Conservation (phyloP, 2,888 invertebrate species). For the Agrotis ipsilon region DNA sequence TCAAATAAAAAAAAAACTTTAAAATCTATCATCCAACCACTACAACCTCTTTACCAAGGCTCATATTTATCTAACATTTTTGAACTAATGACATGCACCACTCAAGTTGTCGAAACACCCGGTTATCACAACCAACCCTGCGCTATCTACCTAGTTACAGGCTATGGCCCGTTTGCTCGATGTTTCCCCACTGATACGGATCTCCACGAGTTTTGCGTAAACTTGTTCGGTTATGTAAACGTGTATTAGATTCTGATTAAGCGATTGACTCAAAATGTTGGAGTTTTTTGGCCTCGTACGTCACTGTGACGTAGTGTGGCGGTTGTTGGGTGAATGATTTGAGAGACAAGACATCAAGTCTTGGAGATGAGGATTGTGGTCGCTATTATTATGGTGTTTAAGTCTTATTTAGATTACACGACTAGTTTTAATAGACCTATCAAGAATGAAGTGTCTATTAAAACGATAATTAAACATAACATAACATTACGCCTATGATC, state of each 20-base stretch:
- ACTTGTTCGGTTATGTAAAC: constrained; percentile 65
- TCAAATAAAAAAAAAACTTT: neutral
- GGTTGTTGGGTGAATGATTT: constrained; percentile 6
- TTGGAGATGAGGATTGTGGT: constrained; percentile 1
- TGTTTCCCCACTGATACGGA: constrained; percentile 59
- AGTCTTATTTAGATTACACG: neutral
- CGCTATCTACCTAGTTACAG: constrained; percentile 56
- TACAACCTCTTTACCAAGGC: constrained; percentile 3
- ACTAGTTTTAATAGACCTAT: neutral
- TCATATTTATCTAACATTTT: constrained; percentile 33
- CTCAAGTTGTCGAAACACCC: constrained; percentile 53
- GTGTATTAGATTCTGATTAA: constrained; percentile 65
- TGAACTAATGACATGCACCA: constrained; percentile 37
- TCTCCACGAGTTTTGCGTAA: constrained; percentile 63
- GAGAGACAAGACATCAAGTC: neutral
- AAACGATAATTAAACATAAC: neutral
- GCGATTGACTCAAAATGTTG: constrained; percentile 59
- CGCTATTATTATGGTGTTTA: neutral
- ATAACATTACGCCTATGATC: too few relatives aligned
- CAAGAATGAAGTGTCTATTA: neutral
- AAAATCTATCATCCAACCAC: constrained; percentile 8
- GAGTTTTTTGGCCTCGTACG: constrained; percentile 31
- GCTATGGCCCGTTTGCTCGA: constrained; percentile 47
- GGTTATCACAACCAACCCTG: constrained; percentile 57
- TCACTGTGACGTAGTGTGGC: constrained; percentile 46